Evolutionary conservation across 2,113 vertebrate genomes (phyloP).

Genomic region (Apodemus speciosus): DNA sequence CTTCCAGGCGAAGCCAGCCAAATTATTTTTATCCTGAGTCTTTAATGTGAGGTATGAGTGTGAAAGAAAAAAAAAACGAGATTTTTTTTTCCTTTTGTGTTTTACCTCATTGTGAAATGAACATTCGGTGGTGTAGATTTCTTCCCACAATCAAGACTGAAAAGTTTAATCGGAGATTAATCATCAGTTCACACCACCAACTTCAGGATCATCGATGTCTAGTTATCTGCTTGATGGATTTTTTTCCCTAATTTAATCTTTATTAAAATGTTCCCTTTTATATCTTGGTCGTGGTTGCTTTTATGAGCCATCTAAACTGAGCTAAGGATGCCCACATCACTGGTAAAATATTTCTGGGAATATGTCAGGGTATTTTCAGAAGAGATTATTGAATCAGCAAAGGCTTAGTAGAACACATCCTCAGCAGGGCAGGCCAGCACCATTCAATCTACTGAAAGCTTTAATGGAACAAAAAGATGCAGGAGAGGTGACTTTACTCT

Average conservation of each 20-base stretch:
- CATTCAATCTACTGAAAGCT: neutral
- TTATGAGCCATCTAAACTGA: neutral
- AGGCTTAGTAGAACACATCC: neutral
- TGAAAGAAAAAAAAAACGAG: neutral
- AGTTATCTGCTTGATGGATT: constrained; percentile 13
- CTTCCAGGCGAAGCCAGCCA: constrained; percentile 37
- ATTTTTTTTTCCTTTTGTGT: constrained; percentile 32
- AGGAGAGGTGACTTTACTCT: neutral
- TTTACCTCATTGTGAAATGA: constrained; percentile 24
- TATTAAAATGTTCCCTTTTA: constrained; percentile 37
- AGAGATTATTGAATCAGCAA: neutral
- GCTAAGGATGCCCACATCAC: neutral
- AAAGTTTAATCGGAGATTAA: constrained; percentile 39
- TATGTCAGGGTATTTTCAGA: neutral
- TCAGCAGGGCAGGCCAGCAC: neutral
- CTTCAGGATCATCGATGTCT: neutral
- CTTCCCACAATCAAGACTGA: neutral
- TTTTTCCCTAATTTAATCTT: neutral
- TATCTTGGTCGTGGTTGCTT: neutral
- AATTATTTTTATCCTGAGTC: constrained; percentile 34
- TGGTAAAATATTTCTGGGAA: neutral
- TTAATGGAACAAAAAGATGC: neutral
- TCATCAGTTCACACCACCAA: constrained; percentile 27
- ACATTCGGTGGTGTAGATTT: neutral
- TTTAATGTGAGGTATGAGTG: neutral